Evolutionary conservation across 2,797 vertebrate species (phyloP), one percentile per base, ranked within the genome.

Genomic region (Holocentrus rufus): DNA sequence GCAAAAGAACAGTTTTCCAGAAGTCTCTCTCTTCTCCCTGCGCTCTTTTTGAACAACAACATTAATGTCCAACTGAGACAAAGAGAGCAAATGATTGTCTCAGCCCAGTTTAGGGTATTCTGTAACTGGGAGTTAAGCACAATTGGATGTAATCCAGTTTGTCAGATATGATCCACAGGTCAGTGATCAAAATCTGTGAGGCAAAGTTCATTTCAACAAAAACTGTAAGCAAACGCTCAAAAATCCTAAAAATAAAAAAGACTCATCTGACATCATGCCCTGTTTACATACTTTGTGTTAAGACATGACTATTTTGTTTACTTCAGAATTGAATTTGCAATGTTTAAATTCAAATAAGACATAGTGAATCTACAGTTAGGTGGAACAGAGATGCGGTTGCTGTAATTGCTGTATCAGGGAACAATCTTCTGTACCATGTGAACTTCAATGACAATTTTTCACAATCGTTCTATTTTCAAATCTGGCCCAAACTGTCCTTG

Each of bases 391-490:
- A 8, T 25, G 58, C 18, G 53, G 60, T 64, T 25, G 59, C 23
- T 52, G 42, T n/a, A 27, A 27, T 27, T 63, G n/a, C 36, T 44
- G 65, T 76, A 27, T 42, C 47, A 82, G 80, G 83, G 86, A 87
- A 81, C 49, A 11, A 72, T 67, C 69, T 78, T 74, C 54, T 47
- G 65, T 46, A 56, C 44, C 74, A 67, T 82, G 84, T 74, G 80
- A 87, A 76, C 42, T 39, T 27, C 75, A 60, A 64, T n/a, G 25
- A 72, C 77, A 75, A 64, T 79, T 84, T 71, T 64, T 72, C 79
- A 80, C 52, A 60, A 81, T 72, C 71, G 60, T 74, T 76, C 87
- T 91, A 91, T 91, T 92, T 90, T 88, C 77, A 88, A 79, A 88
- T 82, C 49, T 71, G 76, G 75, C 69, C 82, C 73, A 85, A 86